These are phyloP conservation scores for Oscarella lobularis DNA, from an alignment of 37 sponge, comb jelly and placozoan genomes.

Conservation along the genomic window DNA sequence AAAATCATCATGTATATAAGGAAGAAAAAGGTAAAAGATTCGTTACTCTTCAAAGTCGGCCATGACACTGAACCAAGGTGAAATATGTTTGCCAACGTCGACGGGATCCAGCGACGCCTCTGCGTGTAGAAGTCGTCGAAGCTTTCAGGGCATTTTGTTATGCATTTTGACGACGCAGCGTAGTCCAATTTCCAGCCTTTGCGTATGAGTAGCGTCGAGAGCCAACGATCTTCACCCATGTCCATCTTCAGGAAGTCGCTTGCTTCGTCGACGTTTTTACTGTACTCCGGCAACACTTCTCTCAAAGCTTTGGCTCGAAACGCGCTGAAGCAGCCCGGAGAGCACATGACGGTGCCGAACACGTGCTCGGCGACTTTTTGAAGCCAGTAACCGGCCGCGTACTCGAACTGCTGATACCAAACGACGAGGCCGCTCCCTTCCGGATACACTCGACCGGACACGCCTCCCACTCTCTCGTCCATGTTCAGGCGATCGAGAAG, in stretches of 20 bases:
- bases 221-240: slow-evolving; percentile 90
- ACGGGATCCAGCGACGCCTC: slow-evolving; percentile 74
- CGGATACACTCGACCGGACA: slow-evolving; percentile 71
- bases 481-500: slow-evolving; percentile 53
- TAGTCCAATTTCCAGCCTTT: slow-evolving; percentile 72
- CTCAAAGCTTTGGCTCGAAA: slow-evolving; percentile 58
- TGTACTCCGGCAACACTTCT: slow-evolving; percentile 43
- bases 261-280: slow-evolving; percentile 37
- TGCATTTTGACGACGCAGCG: slow-evolving; percentile 55
- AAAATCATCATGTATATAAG: slow-evolving; percentile 54
- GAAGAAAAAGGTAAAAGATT: slow-evolving; percentile 45
- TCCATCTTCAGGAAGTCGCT: slow-evolving; percentile 75
- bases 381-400: slow-evolving; percentile 80
- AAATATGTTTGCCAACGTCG: slow-evolving; percentile 65
- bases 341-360: slow-evolving; percentile 72
- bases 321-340: slow-evolving; percentile 78
- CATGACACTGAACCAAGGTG: slow-evolving; percentile 28
- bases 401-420: slow-evolving; percentile 83
- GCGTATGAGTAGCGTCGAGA: slow-evolving; percentile 71
- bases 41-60: slow-evolving; percentile 30
- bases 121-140: slow-evolving; percentile 79
- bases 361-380: too few species aligned
- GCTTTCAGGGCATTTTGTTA: slow-evolving; percentile 53
- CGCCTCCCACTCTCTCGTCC: slow-evolving; percentile 59
- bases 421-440: slow-evolving; percentile 53